A percentile compares a stretch with the other conserved stretches of the same genome.
Evolutionary conservation across 2,113 vertebrate species (phyloP).

Genomic region (Spilogale gracilis): DNA sequence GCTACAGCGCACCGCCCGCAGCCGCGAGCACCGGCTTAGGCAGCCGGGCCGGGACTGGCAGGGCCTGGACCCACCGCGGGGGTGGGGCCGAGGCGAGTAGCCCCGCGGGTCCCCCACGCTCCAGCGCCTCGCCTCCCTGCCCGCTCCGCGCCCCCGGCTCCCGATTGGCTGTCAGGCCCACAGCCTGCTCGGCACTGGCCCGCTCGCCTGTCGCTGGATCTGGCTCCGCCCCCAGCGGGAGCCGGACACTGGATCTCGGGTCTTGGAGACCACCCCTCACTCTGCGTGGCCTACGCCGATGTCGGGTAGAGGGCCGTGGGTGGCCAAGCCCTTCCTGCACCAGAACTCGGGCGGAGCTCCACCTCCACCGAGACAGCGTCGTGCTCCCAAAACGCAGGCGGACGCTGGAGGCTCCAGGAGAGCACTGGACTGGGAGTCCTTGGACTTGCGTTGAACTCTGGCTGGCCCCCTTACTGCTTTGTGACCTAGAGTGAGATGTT

Average conservation of each 20-base stretch:
- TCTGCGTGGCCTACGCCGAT: background rate
- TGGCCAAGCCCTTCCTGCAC: background rate
- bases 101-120: background rate
- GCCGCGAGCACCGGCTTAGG: background rate
- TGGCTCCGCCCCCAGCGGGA: conserved; percentile 36
- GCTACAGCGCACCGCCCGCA: background rate
- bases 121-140: background rate
- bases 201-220: conserved; percentile 27
- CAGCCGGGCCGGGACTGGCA: background rate
- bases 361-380: background rate
- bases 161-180: conserved; percentile 63
- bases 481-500: conserved; percentile 11
- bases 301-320: background rate
- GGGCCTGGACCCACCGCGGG: background rate
- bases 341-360: background rate
- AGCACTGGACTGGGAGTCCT: background rate
- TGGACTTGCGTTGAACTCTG: background rate
- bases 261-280: background rate
- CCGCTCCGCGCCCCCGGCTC: background rate
- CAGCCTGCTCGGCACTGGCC: conserved; percentile 39
- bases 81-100: conserved; percentile 52
- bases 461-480: background rate
- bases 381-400: background rate
- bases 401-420: background rate
- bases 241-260: background rate